These are phyloP conservation scores for Styela clava DNA, from an alignment of 23 tunicate genomes.

Conservation along the genomic window DNA sequence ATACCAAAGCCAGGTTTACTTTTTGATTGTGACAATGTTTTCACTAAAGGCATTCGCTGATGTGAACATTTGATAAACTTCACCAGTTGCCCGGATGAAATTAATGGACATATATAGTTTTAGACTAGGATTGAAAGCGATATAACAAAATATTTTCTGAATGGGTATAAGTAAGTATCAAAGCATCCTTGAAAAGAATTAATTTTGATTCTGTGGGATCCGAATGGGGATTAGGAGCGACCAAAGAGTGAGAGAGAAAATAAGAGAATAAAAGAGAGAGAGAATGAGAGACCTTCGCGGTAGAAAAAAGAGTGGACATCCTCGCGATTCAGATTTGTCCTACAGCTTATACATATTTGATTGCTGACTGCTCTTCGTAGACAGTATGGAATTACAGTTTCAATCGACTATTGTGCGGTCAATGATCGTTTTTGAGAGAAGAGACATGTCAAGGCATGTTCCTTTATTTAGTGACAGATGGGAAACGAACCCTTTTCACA, in stretches of 20 bases:
- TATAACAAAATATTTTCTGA: not conserved
- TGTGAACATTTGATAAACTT: not conserved
- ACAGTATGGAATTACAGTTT: not conserved
- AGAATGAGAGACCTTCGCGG: not conserved
- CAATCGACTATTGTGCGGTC: not conserved
- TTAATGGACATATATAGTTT: too few relatives aligned
- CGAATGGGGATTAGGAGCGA: not conserved
- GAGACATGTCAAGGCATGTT: not conserved
- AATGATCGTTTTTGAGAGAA: not conserved
- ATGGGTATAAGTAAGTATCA: not conserved
- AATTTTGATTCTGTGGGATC: not conserved
- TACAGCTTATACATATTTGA: not conserved
- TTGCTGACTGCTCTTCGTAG: not conserved
- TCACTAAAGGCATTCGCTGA: not conserved
- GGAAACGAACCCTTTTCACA: not conserved
- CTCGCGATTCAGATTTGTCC: not conserved
- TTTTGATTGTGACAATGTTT: too few relatives aligned
- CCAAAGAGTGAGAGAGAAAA: not conserved
- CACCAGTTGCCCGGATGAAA: not conserved
- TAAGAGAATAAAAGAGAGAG: too few relatives aligned
- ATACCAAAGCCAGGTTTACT: not conserved
- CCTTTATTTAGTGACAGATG: not conserved
- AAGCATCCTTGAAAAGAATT: not conserved
- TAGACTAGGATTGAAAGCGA: too few relatives aligned
- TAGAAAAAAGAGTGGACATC: not conserved